Evolutionary conservation across 1,140 invertebrate genomes (phyloP).

Genomic region (Tetranychus cinnabarinus): DNA sequence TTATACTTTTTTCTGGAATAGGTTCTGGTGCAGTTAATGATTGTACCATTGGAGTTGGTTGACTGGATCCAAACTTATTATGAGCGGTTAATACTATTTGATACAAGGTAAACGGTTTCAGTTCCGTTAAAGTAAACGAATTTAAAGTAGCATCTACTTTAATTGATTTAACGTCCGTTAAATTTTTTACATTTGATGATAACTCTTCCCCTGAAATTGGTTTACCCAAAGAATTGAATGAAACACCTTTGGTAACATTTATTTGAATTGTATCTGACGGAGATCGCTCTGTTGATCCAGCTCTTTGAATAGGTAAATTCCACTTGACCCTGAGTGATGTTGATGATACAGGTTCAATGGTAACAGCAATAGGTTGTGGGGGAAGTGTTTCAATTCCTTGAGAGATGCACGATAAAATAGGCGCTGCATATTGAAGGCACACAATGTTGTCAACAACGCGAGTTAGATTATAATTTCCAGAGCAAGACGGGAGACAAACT

Average conservation of each 20-base stretch:
- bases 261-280: neutral
- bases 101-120: slow-evolving; percentile 41
- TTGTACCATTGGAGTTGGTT: slow-evolving; percentile 42
- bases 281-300: neutral
- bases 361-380: slow-evolving; percentile 37
- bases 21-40: slow-evolving; percentile 27
- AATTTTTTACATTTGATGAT: neutral
- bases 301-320: neutral
- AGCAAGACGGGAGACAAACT: slow-evolving; percentile 55
- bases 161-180: neutral
- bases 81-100: slow-evolving; percentile 41
- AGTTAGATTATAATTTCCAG: slow-evolving; percentile 41
- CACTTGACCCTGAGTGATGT: neutral
- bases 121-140: slow-evolving; percentile 27
- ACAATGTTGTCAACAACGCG: slow-evolving; percentile 57
- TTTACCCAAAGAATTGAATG: neutral
- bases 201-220: neutral
- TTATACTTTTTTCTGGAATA: neutral
- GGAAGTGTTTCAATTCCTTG: slow-evolving; percentile 22
- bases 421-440: slow-evolving; percentile 51
- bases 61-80: slow-evolving; percentile 45
- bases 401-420: slow-evolving; percentile 38
- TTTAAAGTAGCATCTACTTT: slow-evolving; percentile 33
- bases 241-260: neutral
- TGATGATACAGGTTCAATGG: slow-evolving; percentile 30